These are phyloP conservation scores for Limnephilus rhombicus DNA, from an alignment of 2,888 invertebrate species.

Conservation along the genomic window DNA sequence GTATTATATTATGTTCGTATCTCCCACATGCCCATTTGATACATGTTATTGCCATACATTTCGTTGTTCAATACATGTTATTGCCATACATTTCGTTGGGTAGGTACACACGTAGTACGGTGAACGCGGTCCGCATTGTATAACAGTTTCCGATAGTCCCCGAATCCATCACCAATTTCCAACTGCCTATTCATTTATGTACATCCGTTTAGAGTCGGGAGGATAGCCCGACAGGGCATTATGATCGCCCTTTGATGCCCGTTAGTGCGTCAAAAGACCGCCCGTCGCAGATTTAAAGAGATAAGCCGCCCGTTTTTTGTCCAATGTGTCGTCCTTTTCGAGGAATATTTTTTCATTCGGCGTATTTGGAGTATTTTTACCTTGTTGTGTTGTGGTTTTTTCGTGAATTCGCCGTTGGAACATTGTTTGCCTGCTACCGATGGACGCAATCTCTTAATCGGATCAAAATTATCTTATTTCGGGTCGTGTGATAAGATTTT, in stretches of 20 bases:
- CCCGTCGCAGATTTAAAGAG: constrained; percentile 21
- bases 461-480: neutral
- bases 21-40: no score
- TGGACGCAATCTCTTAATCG: neutral
- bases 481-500: neutral
- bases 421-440: neutral
- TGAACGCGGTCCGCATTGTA: neutral
- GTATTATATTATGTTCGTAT: no score
- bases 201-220: constrained; percentile 36
- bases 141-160: neutral
- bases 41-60: neutral
- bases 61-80: neutral
- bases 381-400: neutral
- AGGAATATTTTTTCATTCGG: constrained; percentile 9
- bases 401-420: neutral
- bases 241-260: constrained; percentile 37
- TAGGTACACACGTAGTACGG: neutral
- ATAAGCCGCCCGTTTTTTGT: constrained; percentile 7
- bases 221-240: constrained; percentile 6
- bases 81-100: neutral
- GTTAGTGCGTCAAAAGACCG: neutral
- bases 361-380: neutral
- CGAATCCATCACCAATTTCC: constrained; percentile 6
- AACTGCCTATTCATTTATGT: constrained; percentile 28
- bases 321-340: constrained; percentile 8